Base-by-base conservation (phyloP, 1,140 invertebrate species). In the Papilio helenus region DNA sequence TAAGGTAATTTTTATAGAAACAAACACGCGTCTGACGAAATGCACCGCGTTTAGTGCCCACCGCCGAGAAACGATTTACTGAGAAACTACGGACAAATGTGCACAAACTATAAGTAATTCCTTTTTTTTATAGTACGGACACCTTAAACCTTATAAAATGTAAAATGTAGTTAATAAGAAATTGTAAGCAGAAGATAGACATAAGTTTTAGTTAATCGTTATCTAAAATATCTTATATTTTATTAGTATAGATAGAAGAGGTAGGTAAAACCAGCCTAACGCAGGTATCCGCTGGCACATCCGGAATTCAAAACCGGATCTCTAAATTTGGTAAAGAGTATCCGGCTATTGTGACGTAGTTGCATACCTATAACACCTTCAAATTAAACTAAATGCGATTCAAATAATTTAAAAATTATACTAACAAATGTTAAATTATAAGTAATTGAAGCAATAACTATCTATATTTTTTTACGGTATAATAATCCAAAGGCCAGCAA, bases 11-110 rank as follows among this genome's bases (percentile, higher is more conserved):
- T 46, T 46, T 46, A 46, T 46, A 46, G 44, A 46, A 46, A 46
- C 81, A 68, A 68, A 68, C 61, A 68, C 61, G 61, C 61, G 61
- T 68, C 61, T 34, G 61, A 68, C 61, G 61, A 68, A 68, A 68
- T 58, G 39, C 82, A 55, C 42, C 51, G 72, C 26, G 61, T 68
- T 68, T 68, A 29, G 61, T 68, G 61, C 14, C 26, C 4, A 29
- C 23, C 61, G 26, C 5, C 61, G 61, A 29, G 61, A 16, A 68
- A 68, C 61, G 61, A 68, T 68, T 68, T 34, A 68, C 61, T 68
- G 14, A 61, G 58, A 61, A 61, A 61, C 26, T 4, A 68, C 61
- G 61, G 26, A 68, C 4, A 68, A 29, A 68, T 16, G 23, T 68
- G 26, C 23, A 29, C 14, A 68, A 61, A 26, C 8, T 29, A 68